Evolutionary conservation across 2,888 invertebrate species (phyloP), one percentile per base, ranked within the genome.

Genomic region (Lasioglossum pauxillum): DNA sequence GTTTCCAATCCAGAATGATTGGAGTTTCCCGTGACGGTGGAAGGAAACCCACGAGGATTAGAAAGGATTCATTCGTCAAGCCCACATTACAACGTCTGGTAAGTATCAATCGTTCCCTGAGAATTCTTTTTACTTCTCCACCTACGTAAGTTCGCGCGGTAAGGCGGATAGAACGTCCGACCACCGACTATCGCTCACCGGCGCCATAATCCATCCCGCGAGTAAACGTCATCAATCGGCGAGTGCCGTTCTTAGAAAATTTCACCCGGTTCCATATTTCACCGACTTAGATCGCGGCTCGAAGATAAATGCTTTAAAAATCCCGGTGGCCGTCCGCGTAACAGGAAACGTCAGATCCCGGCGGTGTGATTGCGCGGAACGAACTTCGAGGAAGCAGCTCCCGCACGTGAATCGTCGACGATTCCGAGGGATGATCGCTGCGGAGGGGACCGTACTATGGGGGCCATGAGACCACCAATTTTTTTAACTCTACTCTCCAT

Each of bases 281-380:
- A 86, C 72, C n/a, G 80, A 78, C 76, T 67, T 75, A 67, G 78
- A 80, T 77, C 78, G 73, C 60, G 64, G 67, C 57, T 69, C 31
- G 69, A 78, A 87, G 86, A 87, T 86, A 86, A 86, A 87, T 86
- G 80, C 77, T 76, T n/a, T 38, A 80, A 83, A 83, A 86, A 87
- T 86, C 80, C 84, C 46, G 8, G 35, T 41, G 64, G 75, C 69
- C 71, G 44, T 75, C 38, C 80, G 41, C 67, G 71, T 64, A 77
- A 85, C 82, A 49, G 75, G 67, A 60, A 78, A 77, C 80, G 82
- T 82, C 82, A 57, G 74, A 77, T 80, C 78, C 75, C 72, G 35
- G 67, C 53, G 44, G 64, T 80, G 83, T 75, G 86, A 87, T 85
- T 80, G 87, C 80, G 31, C 75, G 80, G 78, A 82, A 82, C 38